Evolutionary conservation across 2,113 vertebrate genomes (phyloP), one percentile per base, ranked within the genome.

Genomic region (Podilymbus podiceps): DNA sequence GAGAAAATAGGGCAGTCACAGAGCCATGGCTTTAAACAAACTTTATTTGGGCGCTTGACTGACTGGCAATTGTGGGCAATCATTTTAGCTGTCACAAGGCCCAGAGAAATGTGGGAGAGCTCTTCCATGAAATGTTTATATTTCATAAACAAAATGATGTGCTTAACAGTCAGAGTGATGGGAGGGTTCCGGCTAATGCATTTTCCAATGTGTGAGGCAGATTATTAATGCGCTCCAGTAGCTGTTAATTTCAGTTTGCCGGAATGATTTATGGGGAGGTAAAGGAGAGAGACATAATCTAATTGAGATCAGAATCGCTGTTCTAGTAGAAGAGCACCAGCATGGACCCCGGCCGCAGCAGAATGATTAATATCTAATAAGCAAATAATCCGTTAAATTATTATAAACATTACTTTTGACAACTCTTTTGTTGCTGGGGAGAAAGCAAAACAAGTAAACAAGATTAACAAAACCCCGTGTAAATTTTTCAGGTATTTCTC

Each of bases 151-250:
- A 99, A 98, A 99, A 98, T 98, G 98, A 99, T 99, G 99, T 99
- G 99, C 99, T 99, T 98, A 98, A 98, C 98, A 97, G 97, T 98
- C 98, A 98, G 98, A 98, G 98, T 98, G 98, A 98, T 98, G 98
- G 98, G 98, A 98, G 98, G 98, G 99, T 99, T 99, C 99, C 98
- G 97, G 98, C 98, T 98, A 98, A 98, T 99, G 99, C 99, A 97
- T 98, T 98, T 98, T 98, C 99, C 98, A 99, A 98, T 98, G 99
- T 98, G 98, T 98, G 98, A 98, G 98, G 98, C 97, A 98, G 99
- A 99, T 99, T 99, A 99, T 99, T 99, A 99, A 99, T 99, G 99
- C 98, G 99, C 99, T 99, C 98, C 99, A 99, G 98, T 99, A 99
- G 99, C 99, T 99, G 99, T 99, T 99, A 99, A 99, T 99, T 99